A percentile compares a stretch with the other conserved stretches of the same genome.
These are phyloP conservation scores for Hypothenemus hampei DNA, from an alignment of 1,140 invertebrate species.

Conservation along the genomic window DNA sequence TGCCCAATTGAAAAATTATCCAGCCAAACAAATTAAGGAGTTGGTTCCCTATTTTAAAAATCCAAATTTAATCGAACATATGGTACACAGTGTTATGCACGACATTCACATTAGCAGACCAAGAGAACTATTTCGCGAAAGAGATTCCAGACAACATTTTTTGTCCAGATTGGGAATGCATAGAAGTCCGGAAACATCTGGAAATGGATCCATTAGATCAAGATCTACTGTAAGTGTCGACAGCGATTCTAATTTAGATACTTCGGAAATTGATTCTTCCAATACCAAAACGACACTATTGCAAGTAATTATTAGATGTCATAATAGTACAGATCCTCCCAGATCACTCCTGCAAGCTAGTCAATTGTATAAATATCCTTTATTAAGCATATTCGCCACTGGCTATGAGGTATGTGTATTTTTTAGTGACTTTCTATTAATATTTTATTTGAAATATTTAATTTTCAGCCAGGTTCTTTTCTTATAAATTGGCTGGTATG, in stretches of 20 bases:
- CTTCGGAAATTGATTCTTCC: conserved; percentile 37
- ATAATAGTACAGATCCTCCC: conserved; percentile 62
- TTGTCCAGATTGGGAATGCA: conserved; percentile 40
- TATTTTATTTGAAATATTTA: not conserved
- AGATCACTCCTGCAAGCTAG: conserved; percentile 56
- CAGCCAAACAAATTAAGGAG: conserved; percentile 52
- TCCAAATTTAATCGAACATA: conserved; percentile 51
- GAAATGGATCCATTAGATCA: conserved; percentile 11
- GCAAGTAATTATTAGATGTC: conserved; percentile 58
- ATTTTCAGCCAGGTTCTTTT: conserved; percentile 57
- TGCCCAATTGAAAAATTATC: conserved; percentile 58
- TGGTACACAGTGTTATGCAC: conserved; percentile 51
- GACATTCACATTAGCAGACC: conserved; percentile 44
- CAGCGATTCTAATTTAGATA: conserved; percentile 37
- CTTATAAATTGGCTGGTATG: conserved; percentile 59
- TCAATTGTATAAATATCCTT: conserved; percentile 50
- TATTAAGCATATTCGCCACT: conserved; percentile 59
- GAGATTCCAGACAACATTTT: conserved; percentile 40
- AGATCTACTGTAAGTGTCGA: conserved; percentile 40
- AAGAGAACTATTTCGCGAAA: conserved; percentile 33
- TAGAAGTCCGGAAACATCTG: conserved; percentile 30
- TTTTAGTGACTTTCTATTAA: too few species aligned
- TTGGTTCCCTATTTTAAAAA: conserved; percentile 50
- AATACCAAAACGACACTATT: conserved; percentile 53
- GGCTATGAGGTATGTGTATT: conserved; percentile 58